Percentiles rank a stretch among this genome's conserved stretches.
These are phyloP conservation scores for Ridgeia piscesae DNA, from an alignment of 1,140 invertebrate genomes.

Conservation along the genomic window DNA sequence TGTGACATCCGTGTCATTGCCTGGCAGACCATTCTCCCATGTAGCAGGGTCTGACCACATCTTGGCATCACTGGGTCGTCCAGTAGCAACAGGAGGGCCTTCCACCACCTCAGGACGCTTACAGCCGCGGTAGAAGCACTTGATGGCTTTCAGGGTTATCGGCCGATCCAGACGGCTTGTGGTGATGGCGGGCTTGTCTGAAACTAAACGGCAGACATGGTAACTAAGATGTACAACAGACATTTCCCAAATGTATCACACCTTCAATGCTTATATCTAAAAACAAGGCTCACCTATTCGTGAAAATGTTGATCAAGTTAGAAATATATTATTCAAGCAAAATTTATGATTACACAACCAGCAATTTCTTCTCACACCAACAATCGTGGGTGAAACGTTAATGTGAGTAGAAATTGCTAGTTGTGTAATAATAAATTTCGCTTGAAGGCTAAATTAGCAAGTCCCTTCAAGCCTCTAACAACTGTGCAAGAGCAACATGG, in stretches of 20 bases:
- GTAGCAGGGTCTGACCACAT: constrained; percentile 1
- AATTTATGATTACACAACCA: too few species aligned
- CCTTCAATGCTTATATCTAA: too few species aligned
- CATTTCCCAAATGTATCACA: too few species aligned
- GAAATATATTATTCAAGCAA: too few species aligned
- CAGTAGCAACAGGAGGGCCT: not conserved
- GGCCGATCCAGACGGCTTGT: not conserved
- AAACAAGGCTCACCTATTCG: too few species aligned
- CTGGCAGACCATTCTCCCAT: constrained; percentile 35
- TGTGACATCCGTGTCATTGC: constrained; percentile 40
- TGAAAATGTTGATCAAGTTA: too few species aligned
- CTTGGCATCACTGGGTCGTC: not conserved
- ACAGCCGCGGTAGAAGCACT: not conserved
- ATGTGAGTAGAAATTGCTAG: not conserved
- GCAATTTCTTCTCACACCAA: not conserved
- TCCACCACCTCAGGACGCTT: not conserved
- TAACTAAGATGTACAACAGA: not conserved
- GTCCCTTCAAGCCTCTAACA: too few species aligned
- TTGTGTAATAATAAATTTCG: too few species aligned
- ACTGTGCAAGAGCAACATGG: too few species aligned
- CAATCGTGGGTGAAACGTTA: not conserved
- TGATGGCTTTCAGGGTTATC: constrained; percentile 12
- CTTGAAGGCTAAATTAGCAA: too few species aligned
- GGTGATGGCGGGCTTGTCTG: not conserved
- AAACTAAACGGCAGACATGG: not conserved